A percentile compares a stretch with the other conserved stretches of the same genome.
Conservation (phyloP, 2,113 vertebrate species). For the Urocynchramus pylzowi region DNA sequence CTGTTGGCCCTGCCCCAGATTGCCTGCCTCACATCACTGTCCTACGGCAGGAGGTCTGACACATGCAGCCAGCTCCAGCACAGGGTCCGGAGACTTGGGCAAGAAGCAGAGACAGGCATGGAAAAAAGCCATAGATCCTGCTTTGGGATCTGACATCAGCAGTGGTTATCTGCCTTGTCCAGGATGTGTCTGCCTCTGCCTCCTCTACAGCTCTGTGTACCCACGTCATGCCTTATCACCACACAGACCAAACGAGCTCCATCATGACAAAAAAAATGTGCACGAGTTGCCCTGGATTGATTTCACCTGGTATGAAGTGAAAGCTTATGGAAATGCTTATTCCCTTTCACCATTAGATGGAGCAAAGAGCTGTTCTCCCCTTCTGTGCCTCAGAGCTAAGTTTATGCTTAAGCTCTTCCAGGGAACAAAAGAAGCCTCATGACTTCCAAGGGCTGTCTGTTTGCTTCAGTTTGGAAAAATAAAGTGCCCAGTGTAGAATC, state of each 20-base stretch:
- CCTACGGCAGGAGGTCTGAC: not conserved
- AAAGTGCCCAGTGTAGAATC: not conserved
- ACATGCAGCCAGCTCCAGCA: fast-evolving
- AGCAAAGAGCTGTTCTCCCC: constrained; percentile 2
- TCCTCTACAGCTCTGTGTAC: not conserved
- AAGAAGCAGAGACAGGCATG: not conserved
- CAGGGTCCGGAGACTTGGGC: not conserved
- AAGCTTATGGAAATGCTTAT: not conserved
- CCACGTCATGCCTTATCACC: not conserved
- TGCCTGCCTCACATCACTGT: not conserved
- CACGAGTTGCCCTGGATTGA: fast-evolving
- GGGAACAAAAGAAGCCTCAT: not conserved
- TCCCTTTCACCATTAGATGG: not conserved
- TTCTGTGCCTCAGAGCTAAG: not conserved
- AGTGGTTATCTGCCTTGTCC: not conserved
- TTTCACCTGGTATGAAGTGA: not conserved
- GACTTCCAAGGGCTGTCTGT: not conserved
- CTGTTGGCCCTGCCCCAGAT: not conserved
- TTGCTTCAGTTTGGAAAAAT: not conserved
- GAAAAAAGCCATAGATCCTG: not conserved
- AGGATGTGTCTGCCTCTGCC: fast-evolving
- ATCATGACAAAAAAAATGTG: not conserved
- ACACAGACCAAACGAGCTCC: not conserved
- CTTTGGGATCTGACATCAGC: not conserved
- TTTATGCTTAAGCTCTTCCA: not conserved